Conservation (phyloP, 2,797 vertebrate genomes). For the Perodicticus potto region DNA sequence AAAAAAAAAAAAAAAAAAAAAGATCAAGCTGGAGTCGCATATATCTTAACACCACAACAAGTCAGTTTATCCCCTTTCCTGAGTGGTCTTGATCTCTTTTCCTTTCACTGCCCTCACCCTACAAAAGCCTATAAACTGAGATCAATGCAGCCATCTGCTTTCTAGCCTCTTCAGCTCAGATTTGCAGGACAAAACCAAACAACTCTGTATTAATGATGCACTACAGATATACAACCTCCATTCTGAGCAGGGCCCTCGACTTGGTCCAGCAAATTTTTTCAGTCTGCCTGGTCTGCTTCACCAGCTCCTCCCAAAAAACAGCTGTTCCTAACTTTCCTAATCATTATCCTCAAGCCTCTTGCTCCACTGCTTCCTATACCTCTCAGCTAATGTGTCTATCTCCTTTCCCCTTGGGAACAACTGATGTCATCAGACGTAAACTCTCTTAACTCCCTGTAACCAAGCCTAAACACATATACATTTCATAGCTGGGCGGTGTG, state of each 20-base stretch:
- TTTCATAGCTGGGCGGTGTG: constrained; percentile 1
- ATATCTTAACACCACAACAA: background rate
- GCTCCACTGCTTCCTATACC: background rate
- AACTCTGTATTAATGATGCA: background rate
- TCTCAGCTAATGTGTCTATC: background rate
- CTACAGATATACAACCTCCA: background rate
- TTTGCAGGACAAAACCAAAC: background rate
- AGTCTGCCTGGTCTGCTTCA: background rate
- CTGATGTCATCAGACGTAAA: background rate
- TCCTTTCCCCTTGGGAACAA: background rate
- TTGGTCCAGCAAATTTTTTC: background rate
- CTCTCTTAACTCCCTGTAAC: background rate
- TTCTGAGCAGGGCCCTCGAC: background rate
- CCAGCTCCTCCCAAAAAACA: background rate
- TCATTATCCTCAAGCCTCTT: background rate
- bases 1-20: too few species aligned
- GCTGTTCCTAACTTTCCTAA: background rate
- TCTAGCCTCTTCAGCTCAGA: background rate
- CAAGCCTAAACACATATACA: constrained; percentile 41
- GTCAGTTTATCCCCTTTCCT: background rate
- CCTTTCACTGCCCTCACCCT: background rate
- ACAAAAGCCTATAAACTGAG: background rate
- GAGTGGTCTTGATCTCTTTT: background rate
- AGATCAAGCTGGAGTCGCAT: background rate
- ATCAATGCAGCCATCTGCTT: background rate